A percentile compares a stretch with the other conserved stretches of the same genome.
Conservation (phyloP, 2,888 invertebrate species). For the Sipunculus nudus region DNA sequence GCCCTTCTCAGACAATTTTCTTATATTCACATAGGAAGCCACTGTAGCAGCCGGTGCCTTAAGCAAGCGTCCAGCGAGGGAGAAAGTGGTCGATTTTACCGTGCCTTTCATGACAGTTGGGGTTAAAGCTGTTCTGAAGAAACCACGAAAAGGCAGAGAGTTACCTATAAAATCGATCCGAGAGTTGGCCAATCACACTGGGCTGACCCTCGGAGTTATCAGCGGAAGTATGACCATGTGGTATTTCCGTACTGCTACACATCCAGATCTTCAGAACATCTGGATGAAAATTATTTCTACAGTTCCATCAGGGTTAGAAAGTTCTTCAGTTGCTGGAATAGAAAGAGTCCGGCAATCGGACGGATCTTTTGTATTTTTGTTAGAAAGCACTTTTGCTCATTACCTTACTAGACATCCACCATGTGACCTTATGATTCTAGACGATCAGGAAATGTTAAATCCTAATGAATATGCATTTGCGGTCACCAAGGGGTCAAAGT, state of each 20-base stretch:
- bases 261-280: slow-evolving; percentile 9
- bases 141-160: not conserved
- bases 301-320: slow-evolving; percentile 11
- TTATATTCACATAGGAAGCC: no score
- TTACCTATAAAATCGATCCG: not conserved
- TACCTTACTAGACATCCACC: slow-evolving; percentile 9
- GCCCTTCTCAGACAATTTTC: no score
- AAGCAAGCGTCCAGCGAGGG: slow-evolving; percentile 1
- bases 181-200: slow-evolving; percentile 11
- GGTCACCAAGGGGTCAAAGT: slow-evolving; percentile 7
- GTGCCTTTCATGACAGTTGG: slow-evolving; percentile 13
- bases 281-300: slow-evolving; percentile 2
- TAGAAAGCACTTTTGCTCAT: slow-evolving; percentile 20
- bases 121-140: slow-evolving; percentile 6
- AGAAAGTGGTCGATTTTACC: slow-evolving; percentile 11
- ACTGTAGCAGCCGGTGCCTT: slow-evolving; percentile 17
- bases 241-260: slow-evolving; percentile 12
- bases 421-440: slow-evolving; percentile 10
- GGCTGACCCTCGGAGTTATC: slow-evolving; percentile 15
- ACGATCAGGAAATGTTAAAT: slow-evolving; percentile 19
- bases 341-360: slow-evolving; percentile 5
- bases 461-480: slow-evolving; percentile 17
- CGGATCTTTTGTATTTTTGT: slow-evolving; percentile 16
- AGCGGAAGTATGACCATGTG: slow-evolving; percentile 14
- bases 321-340: slow-evolving; percentile 8